Conservation (phyloP, 2,888 invertebrate species). For the Pyralis farinalis region DNA sequence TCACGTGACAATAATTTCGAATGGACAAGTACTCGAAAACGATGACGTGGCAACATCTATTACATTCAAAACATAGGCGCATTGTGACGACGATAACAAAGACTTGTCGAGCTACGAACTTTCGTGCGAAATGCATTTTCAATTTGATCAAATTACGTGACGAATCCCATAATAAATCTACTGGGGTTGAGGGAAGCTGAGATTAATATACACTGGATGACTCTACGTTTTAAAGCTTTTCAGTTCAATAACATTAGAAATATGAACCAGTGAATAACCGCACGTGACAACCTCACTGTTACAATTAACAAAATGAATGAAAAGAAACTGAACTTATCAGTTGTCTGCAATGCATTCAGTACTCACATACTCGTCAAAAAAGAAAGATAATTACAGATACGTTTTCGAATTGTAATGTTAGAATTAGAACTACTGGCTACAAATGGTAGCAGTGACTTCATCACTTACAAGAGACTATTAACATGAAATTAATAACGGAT, state of each 20-base stretch:
- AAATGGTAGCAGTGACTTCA: too few relatives aligned
- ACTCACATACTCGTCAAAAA: too few relatives aligned
- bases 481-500: conserved; percentile 1
- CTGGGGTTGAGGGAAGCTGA: conserved; percentile 33
- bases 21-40: conserved; percentile 21
- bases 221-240: conserved; percentile 44
- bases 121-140: conserved; percentile 31
- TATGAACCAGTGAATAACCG: conserved; percentile 24
- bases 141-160: conserved; percentile 50
- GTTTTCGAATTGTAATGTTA: too few relatives aligned
- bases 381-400: too few relatives aligned
- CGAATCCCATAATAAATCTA: conserved; percentile 50
- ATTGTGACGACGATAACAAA: conserved; percentile 32
- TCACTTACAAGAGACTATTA: too few relatives aligned
- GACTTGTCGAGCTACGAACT: conserved; percentile 34
- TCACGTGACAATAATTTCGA: conserved; percentile 32
- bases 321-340: too few relatives aligned
- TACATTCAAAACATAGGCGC: conserved; percentile 45
- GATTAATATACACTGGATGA: conserved; percentile 59
- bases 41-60: conserved; percentile 44
- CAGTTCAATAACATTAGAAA: conserved; percentile 36
- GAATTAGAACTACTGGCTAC: too few relatives aligned
- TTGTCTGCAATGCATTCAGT: too few relatives aligned
- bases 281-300: neutral
- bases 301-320: too few relatives aligned